phyloP scores from a whole-genome alignment of 2,113 vertebrate species.

The Synchiropus splendidus region DNA sequence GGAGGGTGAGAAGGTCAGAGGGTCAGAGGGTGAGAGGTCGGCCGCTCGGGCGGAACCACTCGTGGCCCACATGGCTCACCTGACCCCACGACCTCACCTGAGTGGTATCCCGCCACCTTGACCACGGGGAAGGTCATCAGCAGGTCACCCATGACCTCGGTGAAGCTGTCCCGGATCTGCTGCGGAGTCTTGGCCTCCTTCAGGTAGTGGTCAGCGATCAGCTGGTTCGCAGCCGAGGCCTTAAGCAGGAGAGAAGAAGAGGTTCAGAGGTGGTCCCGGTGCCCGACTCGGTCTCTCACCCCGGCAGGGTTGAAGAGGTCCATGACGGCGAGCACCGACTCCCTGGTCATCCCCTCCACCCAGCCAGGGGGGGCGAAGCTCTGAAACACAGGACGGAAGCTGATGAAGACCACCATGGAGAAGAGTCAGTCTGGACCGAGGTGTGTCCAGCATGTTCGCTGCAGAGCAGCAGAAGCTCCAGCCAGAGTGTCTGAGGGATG shows the following conservation, averaged over 20 bases:
- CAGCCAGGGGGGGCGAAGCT: conserved; percentile 47
- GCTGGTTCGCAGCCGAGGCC: conserved; percentile 30
- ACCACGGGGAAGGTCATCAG: conserved; percentile 66
- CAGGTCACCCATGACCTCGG: conserved; percentile 67
- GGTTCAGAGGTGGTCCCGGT: too few relatives aligned
- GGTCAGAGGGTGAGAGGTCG: conserved; percentile 1
- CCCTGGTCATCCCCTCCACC: conserved; percentile 57
- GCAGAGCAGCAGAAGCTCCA: too few relatives aligned
- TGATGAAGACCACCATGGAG: too few relatives aligned
- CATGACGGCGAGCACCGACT: conserved; percentile 29
- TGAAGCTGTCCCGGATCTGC: conserved; percentile 58
- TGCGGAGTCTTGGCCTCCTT: conserved; percentile 60
- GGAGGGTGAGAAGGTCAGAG: conserved; percentile 5
- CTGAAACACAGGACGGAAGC: conserved; percentile 27
- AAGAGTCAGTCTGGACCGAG: too few relatives aligned
- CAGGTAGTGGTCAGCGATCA: conserved; percentile 64
- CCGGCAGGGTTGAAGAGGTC: conserved; percentile 38
- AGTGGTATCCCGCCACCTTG: conserved; percentile 62
- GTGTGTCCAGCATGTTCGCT: too few relatives aligned
- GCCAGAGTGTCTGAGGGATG: too few relatives aligned
- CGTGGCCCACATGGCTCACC: too few relatives aligned
- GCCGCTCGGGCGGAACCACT: neutral
- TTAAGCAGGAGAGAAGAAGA: conserved; percentile 11
- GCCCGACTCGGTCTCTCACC: too few relatives aligned
- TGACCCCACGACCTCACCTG: too few relatives aligned